A percentile compares a stretch with the other conserved stretches of the same genome.
phyloP scores from a whole-genome alignment of 2,797 vertebrate genomes.

The Peromyscus melanophrys region DNA sequence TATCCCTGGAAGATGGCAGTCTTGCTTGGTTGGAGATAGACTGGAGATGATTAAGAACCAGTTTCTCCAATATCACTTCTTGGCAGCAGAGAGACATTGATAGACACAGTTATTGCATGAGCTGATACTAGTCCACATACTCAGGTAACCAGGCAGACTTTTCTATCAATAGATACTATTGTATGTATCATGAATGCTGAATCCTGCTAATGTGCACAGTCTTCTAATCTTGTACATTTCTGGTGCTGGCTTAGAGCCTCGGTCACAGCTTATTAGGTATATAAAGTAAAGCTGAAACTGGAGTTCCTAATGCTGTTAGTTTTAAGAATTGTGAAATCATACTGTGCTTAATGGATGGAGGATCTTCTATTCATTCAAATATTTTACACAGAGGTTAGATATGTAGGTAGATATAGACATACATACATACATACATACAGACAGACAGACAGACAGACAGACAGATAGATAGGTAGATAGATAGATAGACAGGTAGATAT shows the following conservation, averaged over 20 bases:
- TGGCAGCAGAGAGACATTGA: slow-evolving; percentile 19
- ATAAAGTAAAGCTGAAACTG: not conserved
- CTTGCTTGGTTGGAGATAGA: not conserved
- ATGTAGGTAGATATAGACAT: not conserved
- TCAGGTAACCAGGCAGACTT: slow-evolving; percentile 1
- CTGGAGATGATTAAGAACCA: not conserved
- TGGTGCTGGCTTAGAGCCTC: not conserved
- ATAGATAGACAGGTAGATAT: not conserved
- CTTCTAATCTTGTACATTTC: not conserved
- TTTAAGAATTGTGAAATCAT: slow-evolving; percentile 9
- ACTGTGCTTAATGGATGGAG: not conserved
- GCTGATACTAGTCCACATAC: slow-evolving; percentile 47
- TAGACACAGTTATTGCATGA: slow-evolving; percentile 63
- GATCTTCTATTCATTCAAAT: not conserved
- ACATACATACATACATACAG: too few relatives aligned
- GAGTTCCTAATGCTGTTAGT: not conserved
- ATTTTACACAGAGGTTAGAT: not conserved
- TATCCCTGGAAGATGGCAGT: not conserved
- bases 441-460: not conserved
- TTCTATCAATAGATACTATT: not conserved
- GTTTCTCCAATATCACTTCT: slow-evolving; percentile 38
- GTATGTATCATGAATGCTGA: not conserved
- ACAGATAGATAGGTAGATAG: not conserved
- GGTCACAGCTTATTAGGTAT: not conserved
- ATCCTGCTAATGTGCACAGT: not conserved